phyloP scores from a whole-genome alignment of 2,888 invertebrate genomes.

The Dichetophora obliterata region DNA sequence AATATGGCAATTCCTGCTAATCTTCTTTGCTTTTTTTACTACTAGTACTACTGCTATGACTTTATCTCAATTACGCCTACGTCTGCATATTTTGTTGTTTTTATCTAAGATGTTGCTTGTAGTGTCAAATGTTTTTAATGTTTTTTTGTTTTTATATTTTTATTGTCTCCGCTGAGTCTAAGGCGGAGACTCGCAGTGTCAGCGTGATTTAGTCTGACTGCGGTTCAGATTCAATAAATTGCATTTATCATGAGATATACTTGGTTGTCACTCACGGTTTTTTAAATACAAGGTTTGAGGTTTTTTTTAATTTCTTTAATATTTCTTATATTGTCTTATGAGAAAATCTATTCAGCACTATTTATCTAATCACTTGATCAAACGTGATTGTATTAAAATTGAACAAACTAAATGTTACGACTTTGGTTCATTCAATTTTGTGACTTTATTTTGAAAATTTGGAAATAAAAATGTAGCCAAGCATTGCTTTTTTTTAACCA shows the following conservation, averaged over 20 bases:
- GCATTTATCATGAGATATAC: background rate
- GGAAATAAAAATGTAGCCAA: too few relatives aligned
- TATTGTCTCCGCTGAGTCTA: constrained; percentile 47
- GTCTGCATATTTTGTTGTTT: constrained; percentile 24
- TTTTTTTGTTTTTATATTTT: constrained; percentile 19
- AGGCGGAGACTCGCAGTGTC: background rate
- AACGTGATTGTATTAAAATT: too few relatives aligned
- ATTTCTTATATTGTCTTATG: too few relatives aligned
- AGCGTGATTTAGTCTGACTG: background rate
- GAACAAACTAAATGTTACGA: too few relatives aligned
- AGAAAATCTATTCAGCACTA: too few relatives aligned
- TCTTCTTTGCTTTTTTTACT: background rate
- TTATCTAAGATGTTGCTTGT: constrained; percentile 22
- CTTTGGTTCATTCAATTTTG: too few relatives aligned
- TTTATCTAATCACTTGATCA: too few relatives aligned
- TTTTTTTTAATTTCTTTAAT: too few relatives aligned
- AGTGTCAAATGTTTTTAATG: constrained; percentile 34
- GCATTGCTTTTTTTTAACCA: too few relatives aligned
- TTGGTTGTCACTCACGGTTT: background rate
- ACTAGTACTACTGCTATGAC: background rate
- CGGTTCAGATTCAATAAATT: constrained; percentile 13
- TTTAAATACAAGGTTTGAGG: too few relatives aligned
- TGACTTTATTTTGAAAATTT: too few relatives aligned
- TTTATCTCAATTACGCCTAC: constrained; percentile 32
- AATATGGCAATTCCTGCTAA: constrained; percentile 20